Base-by-base conservation (phyloP, 2,888 invertebrate species). In the Leucoma salicis region DNA sequence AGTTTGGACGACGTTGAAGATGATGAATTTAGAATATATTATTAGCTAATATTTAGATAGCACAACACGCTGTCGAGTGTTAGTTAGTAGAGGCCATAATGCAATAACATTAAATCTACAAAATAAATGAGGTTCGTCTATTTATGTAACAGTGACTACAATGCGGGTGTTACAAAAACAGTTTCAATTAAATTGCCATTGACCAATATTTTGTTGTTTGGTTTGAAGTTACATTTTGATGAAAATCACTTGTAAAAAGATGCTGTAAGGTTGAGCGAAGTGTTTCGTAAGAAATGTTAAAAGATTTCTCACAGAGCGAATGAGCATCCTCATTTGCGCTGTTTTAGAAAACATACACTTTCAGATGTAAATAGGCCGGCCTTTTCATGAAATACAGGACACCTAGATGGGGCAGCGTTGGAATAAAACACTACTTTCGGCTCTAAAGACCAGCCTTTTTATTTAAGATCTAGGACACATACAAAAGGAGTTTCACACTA, bases 21-120 rank as follows among this genome's bases (percentile, higher is more conserved):
- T n/a, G n/a, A n/a, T n/a, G n/a, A n/a, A n/a, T n/a, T n/a, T n/a
- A n/a, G n/a, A n/a, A n/a, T n/a, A n/a, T n/a, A n/a, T n/a, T n/a
- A n/a, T n/a, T n/a, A n/a, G n/a, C n/a, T n/a, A n/a, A n/a, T n/a
- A n/a, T n/a, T n/a, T n/a, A n/a, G n/a, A n/a, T n/a, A n/a, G n/a
- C n/a, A n/a, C n/a, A n/a, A n/a, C n/a, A n/a, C n/a, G n/a, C n/a
- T n/a, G n/a, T n/a, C n/a, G n/a, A n/a, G n/a, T n/a, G n/a, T n/a
- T n/a, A n/a, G n/a, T 54, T 61, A 60, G 42, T 53, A 35, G n/a
- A n/a, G n/a, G n/a, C n/a, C 24, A 36, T 36, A 57, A 14, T 34
- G 36, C 24, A 46, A 49, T 52, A 46, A n/a, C n/a, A n/a, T n/a
- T 44, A 34, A 29, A 34, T 18, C 15, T 8, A 35, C 35, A 29